Percentiles rank a stretch among this genome's conserved stretches.
Conservation (phyloP, 2,888 invertebrate genomes). For the Chymomyza caudatula region DNA sequence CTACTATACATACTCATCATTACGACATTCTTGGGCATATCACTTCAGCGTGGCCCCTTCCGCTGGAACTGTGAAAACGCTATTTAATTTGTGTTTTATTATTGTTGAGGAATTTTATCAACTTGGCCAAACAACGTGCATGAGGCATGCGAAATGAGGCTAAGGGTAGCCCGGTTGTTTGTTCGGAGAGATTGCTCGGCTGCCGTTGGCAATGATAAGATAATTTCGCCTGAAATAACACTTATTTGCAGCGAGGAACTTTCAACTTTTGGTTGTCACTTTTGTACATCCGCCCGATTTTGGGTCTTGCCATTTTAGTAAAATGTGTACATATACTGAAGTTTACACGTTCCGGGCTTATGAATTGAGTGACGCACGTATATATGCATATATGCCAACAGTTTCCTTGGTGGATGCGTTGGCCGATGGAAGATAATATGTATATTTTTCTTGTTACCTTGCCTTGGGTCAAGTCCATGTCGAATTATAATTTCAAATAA, state of each 20-base stretch:
- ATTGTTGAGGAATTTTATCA: conserved; percentile 42
- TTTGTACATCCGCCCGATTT: not conserved
- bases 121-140: conserved; percentile 27
- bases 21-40: no score
- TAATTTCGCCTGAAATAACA: not conserved
- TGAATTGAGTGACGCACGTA: not conserved
- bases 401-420: not conserved
- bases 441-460: not conserved
- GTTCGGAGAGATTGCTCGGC: not conserved
- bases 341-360: not conserved
- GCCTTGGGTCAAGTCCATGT: no score
- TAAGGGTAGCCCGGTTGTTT: conserved; percentile 27
- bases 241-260: not conserved
- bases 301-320: not conserved
- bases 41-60: no score
- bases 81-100: not conserved
- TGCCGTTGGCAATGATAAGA: not conserved
- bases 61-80: no score
- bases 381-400: not conserved
- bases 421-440: not conserved
- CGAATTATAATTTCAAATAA: no score
- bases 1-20: no score
- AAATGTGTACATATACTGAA: not conserved
- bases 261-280: not conserved
- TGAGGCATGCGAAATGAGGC: conserved; percentile 29